Evolutionary conservation across 2,888 invertebrate species (phyloP), one percentile per base, ranked within the genome.

Genomic region (Deilephila porcellus): DNA sequence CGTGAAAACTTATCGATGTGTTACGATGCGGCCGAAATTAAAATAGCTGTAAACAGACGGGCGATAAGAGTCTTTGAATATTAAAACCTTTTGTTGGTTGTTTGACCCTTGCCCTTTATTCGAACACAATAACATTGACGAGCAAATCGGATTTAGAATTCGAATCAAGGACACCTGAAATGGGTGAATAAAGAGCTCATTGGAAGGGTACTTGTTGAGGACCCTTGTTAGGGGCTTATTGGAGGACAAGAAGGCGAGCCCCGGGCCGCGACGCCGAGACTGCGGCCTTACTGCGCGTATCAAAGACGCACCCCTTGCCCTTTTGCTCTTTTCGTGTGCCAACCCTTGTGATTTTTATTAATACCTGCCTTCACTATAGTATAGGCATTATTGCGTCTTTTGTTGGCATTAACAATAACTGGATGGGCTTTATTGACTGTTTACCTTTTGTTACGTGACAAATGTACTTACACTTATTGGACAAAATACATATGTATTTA

Each of bases 131-230:
- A 86, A 88, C 86, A 86, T 88, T 89, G 90, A 91, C 90, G 91
- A 89, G 89, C 87, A 89, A 92, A 92, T 92, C 87, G 82, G 88
- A 91, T 91, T 91, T 88, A 83, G 87, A 85, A 87, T 87, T 85
- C 84, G 83, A 91, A 93, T 92, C 91, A 93, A 93, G 93, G 92
- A 87, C 93, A 92, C 90, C 90, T 91, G 90, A 91, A 90, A 86
- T 85, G 86, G 85, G 88, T 88, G 88, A 88, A 90, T 86, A 87
- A 89, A 89, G 85, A 84, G 83, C 81, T 90, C 88, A 90, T 91
- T 93, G 91, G 90, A 90, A 82, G 85, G 87, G 83, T 81, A 86
- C 90, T 90, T 86, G 82, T 83, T 81, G 76, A 91, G 92, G 85
- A 86, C 83, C 79, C 92, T 93, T 94, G 87, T 93, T 91, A 92